Evolutionary conservation across 1,140 invertebrate species (phyloP), one percentile per base, ranked within the genome.

Genomic region (Prorops nasuta): DNA sequence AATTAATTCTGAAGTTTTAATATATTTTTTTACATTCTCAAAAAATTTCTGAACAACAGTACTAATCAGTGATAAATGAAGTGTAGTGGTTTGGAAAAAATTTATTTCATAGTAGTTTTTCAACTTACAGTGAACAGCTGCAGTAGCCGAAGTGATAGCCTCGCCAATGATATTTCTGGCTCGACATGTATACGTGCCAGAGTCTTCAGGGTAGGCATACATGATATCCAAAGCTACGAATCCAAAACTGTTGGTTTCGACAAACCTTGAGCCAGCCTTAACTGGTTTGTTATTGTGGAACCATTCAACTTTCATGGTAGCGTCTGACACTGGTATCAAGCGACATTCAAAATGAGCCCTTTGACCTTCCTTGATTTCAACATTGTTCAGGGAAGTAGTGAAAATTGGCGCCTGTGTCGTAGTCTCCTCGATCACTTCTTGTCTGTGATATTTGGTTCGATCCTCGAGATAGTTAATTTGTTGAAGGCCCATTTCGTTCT

Each of bases 261-360:
- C 88, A 67, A 95, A 94, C 58, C 91, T 81, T 0, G 91, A 92
- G 8, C 91, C 90, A 47, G 89, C 90, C 73, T 94, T 94, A 0
- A 95, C 78, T 1, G 91, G 89, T 54, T 85, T 80, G 64, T 92
- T 94, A 69, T 98, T 95, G 54, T 95, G 92, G 79, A 92, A 97
- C 97, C 97, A 99, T 79, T 98, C 92, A 0, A 99, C 94, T 72
- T 91, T 93, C 89, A 99, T 91, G 0, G 91, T 92, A 1, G 92
- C 84, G 80, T 99, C 96, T 31, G 94, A 96, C 16, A 98, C 91
- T 7, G 97, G 97, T 60, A 97, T 94, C 9, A 99, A 75, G 24
- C 94, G 86, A 64, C 91, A 95, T 75, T 98, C 96, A 67, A 98
- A 98, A 66, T 98, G 95, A 19, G 94, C 94, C 39, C 93, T 79